Conservation (phyloP, 1,140 invertebrate species). For the Trypoxylus dichotomus region DNA sequence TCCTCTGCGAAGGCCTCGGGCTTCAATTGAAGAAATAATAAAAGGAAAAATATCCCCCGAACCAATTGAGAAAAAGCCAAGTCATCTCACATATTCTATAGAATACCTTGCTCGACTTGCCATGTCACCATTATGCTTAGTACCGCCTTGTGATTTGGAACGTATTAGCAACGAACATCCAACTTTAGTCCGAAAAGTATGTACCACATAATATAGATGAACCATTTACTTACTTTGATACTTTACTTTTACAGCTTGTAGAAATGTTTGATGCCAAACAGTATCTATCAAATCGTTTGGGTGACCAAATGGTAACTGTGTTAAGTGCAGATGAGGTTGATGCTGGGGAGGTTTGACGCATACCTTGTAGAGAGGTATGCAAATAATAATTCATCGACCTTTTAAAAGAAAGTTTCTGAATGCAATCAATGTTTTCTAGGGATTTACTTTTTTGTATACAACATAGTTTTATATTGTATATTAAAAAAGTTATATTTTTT, state of each 20-base stretch:
- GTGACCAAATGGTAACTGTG: constrained; percentile 38
- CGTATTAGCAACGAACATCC: constrained; percentile 59
- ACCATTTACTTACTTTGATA: neutral
- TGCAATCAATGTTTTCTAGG: neutral
- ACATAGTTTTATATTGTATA: constrained; percentile 21
- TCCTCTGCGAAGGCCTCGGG: constrained; percentile 45
- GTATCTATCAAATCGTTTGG: constrained; percentile 48
- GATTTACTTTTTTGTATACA: constrained; percentile 24
- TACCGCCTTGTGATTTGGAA: constrained; percentile 58
- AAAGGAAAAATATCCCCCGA: constrained; percentile 35
- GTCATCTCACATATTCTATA: constrained; percentile 51
- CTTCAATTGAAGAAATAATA: constrained; percentile 47
- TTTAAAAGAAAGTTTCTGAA: neutral
- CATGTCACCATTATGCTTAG: constrained; percentile 58
- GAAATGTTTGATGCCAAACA: constrained; percentile 51
- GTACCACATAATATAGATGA: constrained; percentile 12
- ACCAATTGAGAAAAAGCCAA: constrained; percentile 10
- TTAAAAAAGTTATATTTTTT: constrained; percentile 18
- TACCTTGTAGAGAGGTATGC: neutral
- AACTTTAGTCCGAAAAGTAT: constrained; percentile 59
- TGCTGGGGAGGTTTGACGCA: constrained; percentile 41
- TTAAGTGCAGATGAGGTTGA: constrained; percentile 42
- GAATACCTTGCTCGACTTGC: constrained; percentile 60
- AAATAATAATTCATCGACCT: neutral
- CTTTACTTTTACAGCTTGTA: constrained; percentile 44